phyloP scores from a whole-genome alignment of 30 jellyfish, hydroid and myxozoan species.

The Mastigias papua region DNA sequence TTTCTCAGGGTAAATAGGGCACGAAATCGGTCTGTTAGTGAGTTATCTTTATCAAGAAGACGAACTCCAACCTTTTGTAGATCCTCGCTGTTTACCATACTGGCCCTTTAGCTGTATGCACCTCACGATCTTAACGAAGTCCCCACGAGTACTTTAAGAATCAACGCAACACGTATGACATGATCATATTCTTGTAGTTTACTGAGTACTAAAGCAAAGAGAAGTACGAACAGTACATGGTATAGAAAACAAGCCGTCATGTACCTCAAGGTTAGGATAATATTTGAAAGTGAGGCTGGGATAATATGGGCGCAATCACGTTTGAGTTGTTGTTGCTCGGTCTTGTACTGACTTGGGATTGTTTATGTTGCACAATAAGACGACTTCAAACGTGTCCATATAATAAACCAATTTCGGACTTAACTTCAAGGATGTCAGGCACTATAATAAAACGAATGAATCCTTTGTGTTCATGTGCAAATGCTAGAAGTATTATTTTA shows the following conservation, averaged over 20 bases:
- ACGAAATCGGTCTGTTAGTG: conserved; percentile 87
- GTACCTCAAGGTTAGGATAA: not conserved
- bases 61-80: conserved; percentile 64
- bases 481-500: not conserved
- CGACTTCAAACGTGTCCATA: not conserved
- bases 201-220: no score
- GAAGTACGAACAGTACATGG: no score
- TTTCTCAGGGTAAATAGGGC: conserved; percentile 87
- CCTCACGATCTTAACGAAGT: not conserved
- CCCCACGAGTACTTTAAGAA: no score
- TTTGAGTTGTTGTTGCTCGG: no score
- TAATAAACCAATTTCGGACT: not conserved
- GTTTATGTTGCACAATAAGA: not conserved
- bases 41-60: conserved; percentile 54
- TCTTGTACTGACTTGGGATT: no score
- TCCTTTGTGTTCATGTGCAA: not conserved
- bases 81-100: conserved; percentile 51
- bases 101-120: not conserved
- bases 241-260: no score
- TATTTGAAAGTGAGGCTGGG: not conserved
- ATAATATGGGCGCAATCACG: no score
- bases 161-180: no score
- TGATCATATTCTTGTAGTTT: no score
- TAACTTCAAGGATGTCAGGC: conserved; percentile 10
- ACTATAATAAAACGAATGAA: not conserved